Base-by-base conservation (phyloP, 2,888 invertebrate species). In the Chalcosyrphus nemorum region DNA sequence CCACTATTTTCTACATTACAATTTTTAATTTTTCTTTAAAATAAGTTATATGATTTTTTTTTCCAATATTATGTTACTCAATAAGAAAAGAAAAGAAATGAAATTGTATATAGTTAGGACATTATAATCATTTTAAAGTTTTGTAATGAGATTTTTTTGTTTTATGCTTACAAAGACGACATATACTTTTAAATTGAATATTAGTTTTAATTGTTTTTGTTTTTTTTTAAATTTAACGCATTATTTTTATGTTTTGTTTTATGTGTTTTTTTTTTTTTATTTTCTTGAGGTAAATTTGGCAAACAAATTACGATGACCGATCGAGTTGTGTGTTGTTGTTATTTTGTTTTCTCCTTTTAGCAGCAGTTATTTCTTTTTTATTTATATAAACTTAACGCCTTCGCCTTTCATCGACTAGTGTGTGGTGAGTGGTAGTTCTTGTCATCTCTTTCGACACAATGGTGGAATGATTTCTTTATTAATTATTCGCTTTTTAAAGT, bases 251-350 rank as follows among this genome's bases (percentile, higher is more conserved):
- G 38, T n/a, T 41, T 77, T 82, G 65, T 66, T 81, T 86, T 68
- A 24, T 29, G 29, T 29, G 81, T 59, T 56, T 76, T 66, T 50
- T 81, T 70, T 50, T 77, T 86, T 82, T 78, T 81, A 15, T 50
- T 84, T 86, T 88, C 80, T 89, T 90, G 90, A 90, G 90, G 90
- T 90, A 90, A 90, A 90, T 90, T 90, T 90, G 90, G 90, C 90
- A 90, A 90, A 89, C 89, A 89, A 88, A 88, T 88, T 87, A 81
- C 86, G 66, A 75, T 70, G 74, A 72, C 35, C 66, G 59, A 74
- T 76, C 85, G 68, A 76, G 80, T n/a, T 72, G 63, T 78, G 68
- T 72, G 47, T 78, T 68, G 52, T 50, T 71, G 59, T 86, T 35
- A 4, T 86, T 35, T 81, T 76, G 9, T 61, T 57, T 71, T 74